These are phyloP conservation scores for Rhinolophus ferrumequinum DNA, from an alignment of 2,113 vertebrate species.

Conservation along the genomic window DNA sequence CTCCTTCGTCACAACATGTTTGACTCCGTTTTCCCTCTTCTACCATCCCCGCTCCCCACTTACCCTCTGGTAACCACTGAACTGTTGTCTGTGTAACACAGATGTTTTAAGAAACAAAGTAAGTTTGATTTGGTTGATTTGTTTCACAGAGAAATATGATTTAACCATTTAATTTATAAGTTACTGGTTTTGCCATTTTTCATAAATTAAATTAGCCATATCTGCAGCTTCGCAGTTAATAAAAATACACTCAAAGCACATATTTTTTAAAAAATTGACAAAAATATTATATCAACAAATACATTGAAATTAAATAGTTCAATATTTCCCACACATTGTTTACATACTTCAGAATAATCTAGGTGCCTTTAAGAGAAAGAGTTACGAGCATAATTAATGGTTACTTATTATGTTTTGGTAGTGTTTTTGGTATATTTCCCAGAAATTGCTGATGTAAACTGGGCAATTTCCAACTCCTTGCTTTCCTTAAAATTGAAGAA, in stretches of 20 bases:
- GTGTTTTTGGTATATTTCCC: conserved; percentile 1
- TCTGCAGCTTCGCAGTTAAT: not conserved
- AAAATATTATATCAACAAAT: not conserved
- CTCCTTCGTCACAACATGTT: too few relatives aligned
- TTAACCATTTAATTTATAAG: not conserved
- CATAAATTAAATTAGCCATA: not conserved
- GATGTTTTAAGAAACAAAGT: not conserved
- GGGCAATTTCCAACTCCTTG: conserved; percentile 35
- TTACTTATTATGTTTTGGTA: not conserved
- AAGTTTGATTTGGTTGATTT: not conserved
- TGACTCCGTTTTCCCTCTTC: too few relatives aligned
- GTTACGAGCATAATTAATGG: conserved; percentile 5
- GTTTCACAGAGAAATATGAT: not conserved
- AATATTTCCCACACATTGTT: not conserved
- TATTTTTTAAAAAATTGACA: not conserved
- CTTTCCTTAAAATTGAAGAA: conserved; percentile 38
- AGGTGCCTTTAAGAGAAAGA: conserved; percentile 2
- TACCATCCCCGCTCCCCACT: not conserved
- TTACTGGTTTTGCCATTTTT: not conserved
- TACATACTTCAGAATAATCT: not conserved
- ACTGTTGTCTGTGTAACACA: too few relatives aligned
- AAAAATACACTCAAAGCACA: not conserved
- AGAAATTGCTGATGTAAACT: conserved; percentile 25
- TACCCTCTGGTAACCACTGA: too few relatives aligned
- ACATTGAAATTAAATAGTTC: conserved; percentile 27